Base-by-base conservation (phyloP, 2,888 invertebrate species). In the Leptodirus hochenwartii region DNA sequence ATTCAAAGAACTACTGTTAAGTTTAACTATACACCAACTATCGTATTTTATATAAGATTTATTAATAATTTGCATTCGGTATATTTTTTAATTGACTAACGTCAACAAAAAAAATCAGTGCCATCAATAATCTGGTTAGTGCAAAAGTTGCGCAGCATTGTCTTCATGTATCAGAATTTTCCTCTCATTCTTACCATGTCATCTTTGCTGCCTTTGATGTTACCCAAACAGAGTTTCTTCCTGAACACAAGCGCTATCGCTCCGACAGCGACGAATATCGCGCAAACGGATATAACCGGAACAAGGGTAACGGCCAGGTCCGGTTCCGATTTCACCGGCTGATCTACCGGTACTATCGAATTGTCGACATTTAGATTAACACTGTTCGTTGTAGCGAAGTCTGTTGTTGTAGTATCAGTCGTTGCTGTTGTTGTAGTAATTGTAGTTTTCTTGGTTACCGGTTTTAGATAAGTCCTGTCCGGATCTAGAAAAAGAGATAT, bases 211-310 rank as follows among this genome's bases (percentile, higher is more conserved):
- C 62, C 64, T 43, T 72, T 75, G n/a, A 64, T 56, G 45, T 70
- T 68, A 24, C 64, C 64, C 22, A 59, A 50, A 43, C 69, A 73
- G 34, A 79, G 66, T 44, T 70, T 76, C 46, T 68, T 74, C 41
- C 78, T 69, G 39, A 78, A 71, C 32, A 79, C 64, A 42, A 77
- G 64, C 10, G 71, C 65, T 2, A 75, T 66, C 25, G 66, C 62
- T 12, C 69, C 72, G 3, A 74, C 68, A 12, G 73, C 66, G 3
- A 76, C 52, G 34, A 81, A 68, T 27, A 84, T 58, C 3, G 64
- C 71, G 41, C 69, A 70, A 27, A 80, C 67, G 6, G 74, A 71
- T 14, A 74, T 60, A 27, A 81, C 58, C 2, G 81, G 77, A 41
- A 81, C 66, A 27, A 81, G 56, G 24, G 78, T 72, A 37, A 70